Conservation (phyloP, 2,888 invertebrate genomes). For the Lamproptera curius region DNA sequence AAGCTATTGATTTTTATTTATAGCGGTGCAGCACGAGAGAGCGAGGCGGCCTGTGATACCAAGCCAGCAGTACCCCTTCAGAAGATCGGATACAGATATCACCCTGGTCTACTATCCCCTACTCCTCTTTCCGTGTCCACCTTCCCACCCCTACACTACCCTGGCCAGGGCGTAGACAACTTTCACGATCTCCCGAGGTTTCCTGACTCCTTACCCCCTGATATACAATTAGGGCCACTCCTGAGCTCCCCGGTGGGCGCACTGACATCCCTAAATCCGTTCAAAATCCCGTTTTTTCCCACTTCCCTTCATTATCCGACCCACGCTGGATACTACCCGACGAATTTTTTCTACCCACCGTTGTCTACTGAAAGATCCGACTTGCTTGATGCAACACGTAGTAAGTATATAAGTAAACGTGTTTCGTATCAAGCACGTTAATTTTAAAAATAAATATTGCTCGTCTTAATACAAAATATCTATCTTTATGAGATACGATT, state of each 20-base stretch:
- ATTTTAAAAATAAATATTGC: too few relatives aligned
- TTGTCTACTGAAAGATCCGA: conserved; percentile 45
- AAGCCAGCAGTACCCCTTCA: conserved; percentile 61
- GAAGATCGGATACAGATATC: conserved; percentile 63
- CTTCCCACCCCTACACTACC: conserved; percentile 50
- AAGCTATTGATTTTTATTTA: too few relatives aligned
- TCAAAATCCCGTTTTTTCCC: conserved; percentile 61
- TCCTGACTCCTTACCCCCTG: conserved; percentile 24
- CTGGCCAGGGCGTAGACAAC: conserved; percentile 19
- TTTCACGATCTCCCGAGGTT: conserved; percentile 38
- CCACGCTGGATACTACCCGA: conserved; percentile 62
- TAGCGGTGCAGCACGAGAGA: conserved; percentile 95
- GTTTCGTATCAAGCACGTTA: too few relatives aligned
- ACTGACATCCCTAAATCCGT: conserved; percentile 48
- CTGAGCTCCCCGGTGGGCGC: conserved; percentile 38
- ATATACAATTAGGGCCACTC: conserved; percentile 39
- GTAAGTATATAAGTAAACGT: too few relatives aligned
- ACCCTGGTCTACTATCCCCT: conserved; percentile 41
- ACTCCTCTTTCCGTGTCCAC: conserved; percentile 43
- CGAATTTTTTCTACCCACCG: conserved; percentile 63
- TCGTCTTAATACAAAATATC: too few relatives aligned
- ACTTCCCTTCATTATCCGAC: conserved; percentile 56
- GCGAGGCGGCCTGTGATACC: conserved; percentile 81
- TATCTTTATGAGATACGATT: too few relatives aligned
- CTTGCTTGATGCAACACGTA: conserved; percentile 30